Base-by-base conservation (phyloP, 2,113 vertebrate species). In the Syngnathus typhle region DNA sequence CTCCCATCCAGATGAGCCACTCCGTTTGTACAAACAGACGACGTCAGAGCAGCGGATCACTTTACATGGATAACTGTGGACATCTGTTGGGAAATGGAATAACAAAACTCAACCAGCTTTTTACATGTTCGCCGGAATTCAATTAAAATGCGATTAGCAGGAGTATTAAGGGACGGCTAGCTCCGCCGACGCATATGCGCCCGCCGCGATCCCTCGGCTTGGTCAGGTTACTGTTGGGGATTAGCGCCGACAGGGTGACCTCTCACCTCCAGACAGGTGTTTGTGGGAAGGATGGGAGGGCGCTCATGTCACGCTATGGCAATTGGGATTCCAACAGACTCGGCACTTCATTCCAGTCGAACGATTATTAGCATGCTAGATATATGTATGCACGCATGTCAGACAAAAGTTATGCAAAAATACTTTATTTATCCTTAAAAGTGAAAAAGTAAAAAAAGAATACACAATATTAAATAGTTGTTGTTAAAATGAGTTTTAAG, bases 1-100 rank as follows among this genome's bases (percentile, higher is more conserved):
- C n/a, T 76, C 80, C 18, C 15, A 12, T 77, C 75, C 76, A 79
- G 72, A 90, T 82, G 75, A 71, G 81, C 81, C 83, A 70, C 73
- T 79, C 81, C 74, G 85, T 71, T 78, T 83, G 89, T 87, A 88
- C 83, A 85, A 89, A 85, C 74, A 87, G 88, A 88, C 82, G 86
- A 88, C 60, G 68, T 89, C 89, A 89, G 78, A 86, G 76, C 74
- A 73, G 73, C 73, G 87, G 87, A 92, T 89, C 89, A 84, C 75
- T 91, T 93, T 90, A 89, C 90, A 89, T 76, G 84, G 89, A 91
- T 91, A 92, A 89, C 76, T 81, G 78, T 12, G 77, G 82, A 85
- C 88, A 90, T 92, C 92, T 93, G 91, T 85, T 90, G 74, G 90
- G 89, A 91, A 90, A 81, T 81, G 82, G 81, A 91, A 92, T 79